Percentiles rank a stretch among this genome's conserved stretches.
Evolutionary conservation across 2,113 vertebrate genomes (phyloP).

Genomic region (Columba janthina): DNA sequence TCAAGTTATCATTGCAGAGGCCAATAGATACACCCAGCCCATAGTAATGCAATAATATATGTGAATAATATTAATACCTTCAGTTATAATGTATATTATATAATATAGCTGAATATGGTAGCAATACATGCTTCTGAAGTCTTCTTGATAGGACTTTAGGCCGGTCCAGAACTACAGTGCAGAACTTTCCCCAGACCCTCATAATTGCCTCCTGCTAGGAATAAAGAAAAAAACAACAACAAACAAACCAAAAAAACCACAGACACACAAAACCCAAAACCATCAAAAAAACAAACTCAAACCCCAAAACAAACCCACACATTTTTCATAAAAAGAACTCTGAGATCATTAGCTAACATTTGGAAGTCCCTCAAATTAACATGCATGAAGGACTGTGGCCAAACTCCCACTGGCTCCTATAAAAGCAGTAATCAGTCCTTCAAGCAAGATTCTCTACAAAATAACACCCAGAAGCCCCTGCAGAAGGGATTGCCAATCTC

Average conservation of each 20-base stretch:
- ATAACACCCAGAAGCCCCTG: conserved; percentile 68
- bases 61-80: not conserved
- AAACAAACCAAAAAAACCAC: no score
- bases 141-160: not conserved
- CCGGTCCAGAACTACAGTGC: not conserved
- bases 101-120: fast-evolving
- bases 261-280: no score
- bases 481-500: conserved; percentile 70
- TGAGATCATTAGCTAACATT: conserved; percentile 70
- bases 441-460: conserved; percentile 64
- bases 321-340: conserved; percentile 63
- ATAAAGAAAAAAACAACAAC: not conserved
- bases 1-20: not conserved
- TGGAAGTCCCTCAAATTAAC: conserved; percentile 71
- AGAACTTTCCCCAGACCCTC: not conserved
- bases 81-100: not conserved
- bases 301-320: conserved; percentile 61
- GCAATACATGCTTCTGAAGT: not conserved
- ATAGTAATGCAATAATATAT: not conserved
- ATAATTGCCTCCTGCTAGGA: conserved; percentile 28
- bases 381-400: conserved; percentile 60
- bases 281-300: not conserved
- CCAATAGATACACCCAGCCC: not conserved
- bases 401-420: conserved; percentile 68
- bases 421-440: conserved; percentile 69